Evolutionary conservation across 2,888 invertebrate genomes (phyloP).

Genomic region (Sesamia inferens): DNA sequence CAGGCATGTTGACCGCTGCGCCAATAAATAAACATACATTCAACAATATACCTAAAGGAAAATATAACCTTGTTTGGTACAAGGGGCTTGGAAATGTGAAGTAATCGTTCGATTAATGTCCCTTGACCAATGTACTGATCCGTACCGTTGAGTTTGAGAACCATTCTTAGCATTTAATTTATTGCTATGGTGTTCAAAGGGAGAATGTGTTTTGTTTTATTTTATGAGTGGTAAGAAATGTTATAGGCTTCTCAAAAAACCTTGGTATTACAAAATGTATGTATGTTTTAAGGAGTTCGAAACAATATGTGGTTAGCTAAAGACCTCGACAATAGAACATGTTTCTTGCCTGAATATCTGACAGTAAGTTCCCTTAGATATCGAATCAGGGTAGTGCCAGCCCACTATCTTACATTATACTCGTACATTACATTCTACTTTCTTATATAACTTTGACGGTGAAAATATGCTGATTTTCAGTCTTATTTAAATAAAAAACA

Average conservation of each 20-base stretch:
- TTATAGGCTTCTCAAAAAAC: neutral
- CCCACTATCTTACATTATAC: no score
- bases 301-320: no score
- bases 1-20: no score
- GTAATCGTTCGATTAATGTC: slow-evolving; percentile 32
- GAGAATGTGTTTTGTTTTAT: neutral
- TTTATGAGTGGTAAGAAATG: neutral
- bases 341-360: no score
- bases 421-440: no score
- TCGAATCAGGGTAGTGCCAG: no score
- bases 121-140: slow-evolving; percentile 38
- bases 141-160: slow-evolving; percentile 32
- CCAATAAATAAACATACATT: slow-evolving; percentile 11
- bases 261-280: neutral
- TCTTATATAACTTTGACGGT: no score
- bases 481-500: no score
- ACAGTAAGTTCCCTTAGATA: no score
- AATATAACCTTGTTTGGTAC: slow-evolving; percentile 20
- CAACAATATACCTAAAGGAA: slow-evolving; percentile 6
- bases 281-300: no score
- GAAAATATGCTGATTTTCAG: no score
- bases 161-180: slow-evolving; percentile 17
- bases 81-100: slow-evolving; percentile 5
- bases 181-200: slow-evolving; percentile 6
- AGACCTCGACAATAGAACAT: no score